Conservation (phyloP, 2,888 invertebrate species). For the Xiphydria camelus region DNA sequence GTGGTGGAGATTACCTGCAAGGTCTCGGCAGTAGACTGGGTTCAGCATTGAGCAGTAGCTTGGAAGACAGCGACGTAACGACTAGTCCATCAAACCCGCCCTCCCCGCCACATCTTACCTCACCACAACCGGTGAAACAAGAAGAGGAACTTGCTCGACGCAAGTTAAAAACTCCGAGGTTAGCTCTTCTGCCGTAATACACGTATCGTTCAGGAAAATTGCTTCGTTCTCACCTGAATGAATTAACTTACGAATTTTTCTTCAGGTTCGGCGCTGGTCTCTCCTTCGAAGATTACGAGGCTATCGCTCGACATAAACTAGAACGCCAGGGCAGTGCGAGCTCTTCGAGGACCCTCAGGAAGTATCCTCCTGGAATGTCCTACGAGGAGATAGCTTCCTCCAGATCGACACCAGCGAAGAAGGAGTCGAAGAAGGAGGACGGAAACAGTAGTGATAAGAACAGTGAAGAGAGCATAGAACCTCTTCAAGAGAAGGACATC, state of each 20-base stretch:
- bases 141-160: slow-evolving; percentile 38
- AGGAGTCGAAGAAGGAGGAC: slow-evolving; percentile 30
- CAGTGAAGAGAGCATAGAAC: slow-evolving; percentile 50
- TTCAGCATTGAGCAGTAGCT: slow-evolving; percentile 51
- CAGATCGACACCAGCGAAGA: slow-evolving; percentile 34
- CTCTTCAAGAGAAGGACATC: slow-evolving; percentile 51
- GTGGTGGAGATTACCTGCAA: slow-evolving; percentile 54
- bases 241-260: background rate
- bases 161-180: slow-evolving; percentile 46
- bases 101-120: slow-evolving; percentile 33
- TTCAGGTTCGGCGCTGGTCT: slow-evolving; percentile 48
- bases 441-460: slow-evolving; percentile 46
- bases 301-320: slow-evolving; percentile 53
- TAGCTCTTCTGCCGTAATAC: background rate
- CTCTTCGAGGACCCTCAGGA: slow-evolving; percentile 40
- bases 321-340: slow-evolving; percentile 46
- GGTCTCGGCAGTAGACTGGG: slow-evolving; percentile 52
- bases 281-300: slow-evolving; percentile 56
- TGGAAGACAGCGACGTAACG: slow-evolving; percentile 51
- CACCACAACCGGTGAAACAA: slow-evolving; percentile 10
- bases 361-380: slow-evolving; percentile 53
- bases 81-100: slow-evolving; percentile 43
- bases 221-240: background rate
- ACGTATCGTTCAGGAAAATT: background rate
- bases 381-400: slow-evolving; percentile 55